Conservation (phyloP, 2,113 vertebrate genomes). For the Toxostoma redivivum region DNA sequence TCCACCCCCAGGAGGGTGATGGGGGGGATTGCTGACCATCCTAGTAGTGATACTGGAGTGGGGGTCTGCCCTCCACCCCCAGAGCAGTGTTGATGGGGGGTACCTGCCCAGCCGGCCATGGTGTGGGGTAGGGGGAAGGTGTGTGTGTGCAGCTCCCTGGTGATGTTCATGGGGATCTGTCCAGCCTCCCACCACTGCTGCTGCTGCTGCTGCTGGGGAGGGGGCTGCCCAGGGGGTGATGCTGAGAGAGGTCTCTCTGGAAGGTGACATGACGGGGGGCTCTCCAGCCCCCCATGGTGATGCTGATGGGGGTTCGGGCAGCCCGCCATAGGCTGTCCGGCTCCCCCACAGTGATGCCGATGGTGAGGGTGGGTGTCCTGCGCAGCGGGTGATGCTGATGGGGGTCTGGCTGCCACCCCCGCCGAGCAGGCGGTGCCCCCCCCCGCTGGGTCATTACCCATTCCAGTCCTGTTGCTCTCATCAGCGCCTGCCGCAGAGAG, state of each 20-base stretch:
- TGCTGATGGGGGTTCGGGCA: background rate
- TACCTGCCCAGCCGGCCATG: background rate
- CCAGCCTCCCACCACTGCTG: background rate
- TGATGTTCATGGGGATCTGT: background rate
- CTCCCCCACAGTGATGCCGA: background rate
- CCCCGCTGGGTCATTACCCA: constrained; percentile 45
- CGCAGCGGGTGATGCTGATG: background rate
- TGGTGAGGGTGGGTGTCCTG: background rate
- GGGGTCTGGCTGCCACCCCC: constrained; percentile 35
- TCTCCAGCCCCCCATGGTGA: background rate
- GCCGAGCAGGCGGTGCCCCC: background rate
- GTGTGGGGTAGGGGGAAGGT: background rate
- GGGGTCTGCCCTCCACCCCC: background rate
- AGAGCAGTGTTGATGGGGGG: background rate
- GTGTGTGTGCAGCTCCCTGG: background rate
- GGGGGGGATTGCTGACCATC: background rate
- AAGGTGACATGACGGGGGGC: background rate
- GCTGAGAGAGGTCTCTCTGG: background rate
- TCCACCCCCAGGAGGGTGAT: background rate
- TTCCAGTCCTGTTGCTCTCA: constrained; percentile 47
- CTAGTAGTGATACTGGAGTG: background rate
- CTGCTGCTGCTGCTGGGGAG: background rate
- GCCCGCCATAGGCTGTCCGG: background rate
- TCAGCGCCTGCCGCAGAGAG: constrained; percentile 38
- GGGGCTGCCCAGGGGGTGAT: background rate